Evolutionary conservation across 2,113 vertebrate species (phyloP), one percentile per base, ranked within the genome.

Genomic region (Gasterosteus aculeatus): DNA sequence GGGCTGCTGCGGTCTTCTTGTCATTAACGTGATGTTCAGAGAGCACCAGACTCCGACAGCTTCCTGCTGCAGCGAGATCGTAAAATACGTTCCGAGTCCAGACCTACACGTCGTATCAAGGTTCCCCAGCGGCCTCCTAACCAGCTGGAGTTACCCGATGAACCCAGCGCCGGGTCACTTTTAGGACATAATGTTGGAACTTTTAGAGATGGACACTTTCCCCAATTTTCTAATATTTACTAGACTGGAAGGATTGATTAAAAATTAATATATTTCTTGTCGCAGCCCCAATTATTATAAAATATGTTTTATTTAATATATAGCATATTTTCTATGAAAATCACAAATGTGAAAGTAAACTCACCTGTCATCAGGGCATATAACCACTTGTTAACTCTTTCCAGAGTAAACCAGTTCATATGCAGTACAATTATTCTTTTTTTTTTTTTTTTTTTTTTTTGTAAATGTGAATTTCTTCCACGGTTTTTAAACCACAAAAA

Each of bases 21-120:
- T 88, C 86, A 91, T 90, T 90, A 84, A 83, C 88, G 60, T 77
- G 88, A 87, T 86, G 79, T 89, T 91, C 73, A 79, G 80, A 71
- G 75, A 87, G 83, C 64, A 74, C 74, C 77, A 84, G 82, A 19
- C 58, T 86, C 81, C 69, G 77, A 79, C 81, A 86, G 69, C 54
- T 33, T 75, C 44, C 66, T 70, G 4, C 54, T 67, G 29, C 65
- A 65, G 47, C 33, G 47, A 51, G 38, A 71, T 79, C 56, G 66
- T 58, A 76, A 53, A 66, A 16, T 47, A 38, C 47, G 73, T 77
- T 75, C 61, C 61, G 33, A 42, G 60, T 59, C 18, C 16, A 53
- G 47, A 51, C 31, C 2, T 22, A 22, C 42, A 56, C 15, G 33
- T 35, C 5, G 33, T 58, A 16, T 65, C 71, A n/a, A 58, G 49